phyloP scores from a whole-genome alignment of 2,113 vertebrate species.

The Labeo rohita region DNA sequence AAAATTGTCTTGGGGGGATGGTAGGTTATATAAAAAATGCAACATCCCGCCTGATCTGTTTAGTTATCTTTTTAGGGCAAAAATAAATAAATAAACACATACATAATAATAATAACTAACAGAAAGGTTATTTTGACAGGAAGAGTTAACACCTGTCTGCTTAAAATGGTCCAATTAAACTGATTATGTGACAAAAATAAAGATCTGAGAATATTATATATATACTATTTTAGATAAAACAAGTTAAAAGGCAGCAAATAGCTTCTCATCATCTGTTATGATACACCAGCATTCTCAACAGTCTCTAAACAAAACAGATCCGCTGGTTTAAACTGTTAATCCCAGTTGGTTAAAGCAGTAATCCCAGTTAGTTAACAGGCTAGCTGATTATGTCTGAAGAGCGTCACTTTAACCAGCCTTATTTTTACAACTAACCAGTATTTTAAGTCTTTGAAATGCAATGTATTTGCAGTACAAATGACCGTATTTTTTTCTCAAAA shows the following conservation, averaged over 20 bases:
- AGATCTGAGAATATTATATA: too few species aligned
- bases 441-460: neutral
- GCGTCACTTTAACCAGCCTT: neutral
- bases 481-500: neutral
- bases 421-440: too few species aligned
- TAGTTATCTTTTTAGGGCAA: neutral
- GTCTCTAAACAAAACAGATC: neutral
- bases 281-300: neutral
- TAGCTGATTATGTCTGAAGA: neutral
- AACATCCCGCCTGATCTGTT: neutral
- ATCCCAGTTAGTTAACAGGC: conserved; percentile 12
- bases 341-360: conserved; percentile 4
- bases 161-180: too few species aligned
- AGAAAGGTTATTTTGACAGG: too few species aligned
- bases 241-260: too few species aligned
- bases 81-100: neutral
- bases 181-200: too few species aligned
- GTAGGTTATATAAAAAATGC: neutral
- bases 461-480: neutral
- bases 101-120: too few species aligned
- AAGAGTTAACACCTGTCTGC: too few species aligned
- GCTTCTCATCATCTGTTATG: too few species aligned
- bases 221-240: too few species aligned
- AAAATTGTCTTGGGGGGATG: neutral
- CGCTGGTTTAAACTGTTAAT: neutral